Evolutionary conservation across 2,113 vertebrate genomes (phyloP).

Genomic region (Cricetomys ansorgei): DNA sequence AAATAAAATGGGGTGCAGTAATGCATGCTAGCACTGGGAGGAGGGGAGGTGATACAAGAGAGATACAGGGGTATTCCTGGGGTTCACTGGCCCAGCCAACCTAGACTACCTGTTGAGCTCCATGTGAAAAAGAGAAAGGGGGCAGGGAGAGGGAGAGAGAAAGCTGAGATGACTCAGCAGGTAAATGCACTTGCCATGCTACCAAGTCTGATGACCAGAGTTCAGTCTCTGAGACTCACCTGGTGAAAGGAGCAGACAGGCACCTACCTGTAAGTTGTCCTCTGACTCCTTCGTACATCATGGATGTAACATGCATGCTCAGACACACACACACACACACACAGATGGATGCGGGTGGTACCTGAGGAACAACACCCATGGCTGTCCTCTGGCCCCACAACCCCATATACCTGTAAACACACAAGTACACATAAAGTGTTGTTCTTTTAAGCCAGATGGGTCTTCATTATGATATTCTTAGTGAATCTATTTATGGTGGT

Average conservation of each 20-base stretch:
- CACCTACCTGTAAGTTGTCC: neutral
- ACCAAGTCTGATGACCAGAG: neutral
- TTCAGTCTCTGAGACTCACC: neutral
- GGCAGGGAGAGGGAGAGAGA: no score
- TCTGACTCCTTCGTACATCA: neutral
- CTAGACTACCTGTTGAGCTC: neutral
- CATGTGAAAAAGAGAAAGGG: neutral
- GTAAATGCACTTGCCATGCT: neutral
- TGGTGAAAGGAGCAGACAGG: neutral
- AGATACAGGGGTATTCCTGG: neutral
- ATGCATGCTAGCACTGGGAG: no score
- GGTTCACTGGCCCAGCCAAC: no score
- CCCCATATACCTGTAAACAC: neutral
- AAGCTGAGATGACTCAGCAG: neutral
- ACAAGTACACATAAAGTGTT: neutral
- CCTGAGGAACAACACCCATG: neutral
- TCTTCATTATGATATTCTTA: neutral
- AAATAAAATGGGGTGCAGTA: no score
- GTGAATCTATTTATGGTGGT: neutral
- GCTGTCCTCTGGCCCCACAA: neutral
- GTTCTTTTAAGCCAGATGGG: neutral
- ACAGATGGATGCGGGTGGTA: no score
- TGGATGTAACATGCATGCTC: neutral
- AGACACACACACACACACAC: no score
- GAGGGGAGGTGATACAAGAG: neutral